These are phyloP conservation scores for Coptodon rendalli DNA, from an alignment of 2,113 vertebrate genomes.

Conservation along the genomic window DNA sequence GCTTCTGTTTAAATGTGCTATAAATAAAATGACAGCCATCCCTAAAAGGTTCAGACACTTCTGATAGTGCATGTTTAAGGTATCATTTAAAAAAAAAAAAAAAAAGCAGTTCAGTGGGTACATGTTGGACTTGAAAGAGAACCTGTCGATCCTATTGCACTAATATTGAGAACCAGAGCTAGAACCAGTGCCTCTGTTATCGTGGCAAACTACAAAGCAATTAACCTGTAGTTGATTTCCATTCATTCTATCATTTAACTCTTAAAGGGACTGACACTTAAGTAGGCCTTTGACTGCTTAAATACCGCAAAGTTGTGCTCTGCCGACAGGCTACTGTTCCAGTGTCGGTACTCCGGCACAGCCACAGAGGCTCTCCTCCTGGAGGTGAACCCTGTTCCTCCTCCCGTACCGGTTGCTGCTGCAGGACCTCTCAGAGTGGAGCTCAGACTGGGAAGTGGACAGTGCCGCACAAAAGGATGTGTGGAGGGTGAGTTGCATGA, in stretches of 20 bases:
- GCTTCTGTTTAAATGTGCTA: not conserved
- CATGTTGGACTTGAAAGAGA: not conserved
- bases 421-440: conserved; percentile 60
- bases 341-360: conserved; percentile 58
- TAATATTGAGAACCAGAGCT: not conserved
- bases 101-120: not conserved
- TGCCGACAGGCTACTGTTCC: conserved; percentile 56
- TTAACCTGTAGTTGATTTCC: not conserved
- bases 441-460: conserved; percentile 61
- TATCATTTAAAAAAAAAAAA: not conserved
- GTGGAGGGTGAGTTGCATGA: conserved; percentile 13
- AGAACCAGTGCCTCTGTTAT: not conserved
- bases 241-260: not conserved
- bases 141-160: rapidly evolving
- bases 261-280: not conserved
- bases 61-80: not conserved
- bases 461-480: conserved; percentile 60
- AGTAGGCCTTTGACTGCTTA: not conserved
- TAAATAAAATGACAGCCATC: not conserved
- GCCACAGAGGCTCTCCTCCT: conserved; percentile 51
- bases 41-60: not conserved
- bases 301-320: not conserved
- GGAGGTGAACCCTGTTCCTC: conserved; percentile 53
- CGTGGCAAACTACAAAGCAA: not conserved
- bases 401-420: conserved; percentile 53